Evolutionary conservation across 2,888 invertebrate genomes (phyloP), one percentile per base, ranked within the genome.

Genomic region (Athalia rosae): DNA sequence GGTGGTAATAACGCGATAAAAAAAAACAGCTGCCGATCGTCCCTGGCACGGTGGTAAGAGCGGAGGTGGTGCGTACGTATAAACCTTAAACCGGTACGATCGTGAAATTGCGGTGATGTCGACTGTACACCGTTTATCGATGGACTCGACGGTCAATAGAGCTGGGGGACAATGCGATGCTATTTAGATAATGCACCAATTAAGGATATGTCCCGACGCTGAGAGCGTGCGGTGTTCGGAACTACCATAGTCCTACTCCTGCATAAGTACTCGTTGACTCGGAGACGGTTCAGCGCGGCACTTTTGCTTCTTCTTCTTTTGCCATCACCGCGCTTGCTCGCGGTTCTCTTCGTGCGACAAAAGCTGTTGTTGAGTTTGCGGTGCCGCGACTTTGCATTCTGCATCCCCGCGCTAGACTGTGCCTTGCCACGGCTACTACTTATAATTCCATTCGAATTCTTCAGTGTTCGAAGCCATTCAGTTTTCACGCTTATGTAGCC

Each of bases 151-250:
- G 41, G 58, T 56, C 58, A 71, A 71, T 71, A 71, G 74, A 62
- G 81, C 69, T 28, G 28, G 28, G 2, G 58, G 76, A 76, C 78
- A 76, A 69, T 69, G 71, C 77, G 79, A 79, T 78, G 74, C 80
- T 79, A 81, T 83, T 82, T 80, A 77, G 81, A 83, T 82, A 83
- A 83, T 82, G 83, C 82, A 83, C 83, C 82, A 83, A 83, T 83
- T 83, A 82, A 80, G 78, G 67, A 71, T 71, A 76, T 76, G 71
- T 71, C 62, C 58, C 69, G 73, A 28, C 63, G 61, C 62, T 11
- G 78, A 56, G 45, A 9, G 41, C 53, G 64, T 50, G 74, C 69
- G 69, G 74, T 56, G 64, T 61, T 62, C 73, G 67, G 77, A 64
- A 77, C 79, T 77, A 76, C 76, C 76, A 80, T 28, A 28, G 28